Conservation (phyloP, 2,888 invertebrate species). For the Chironomus tentans region DNA sequence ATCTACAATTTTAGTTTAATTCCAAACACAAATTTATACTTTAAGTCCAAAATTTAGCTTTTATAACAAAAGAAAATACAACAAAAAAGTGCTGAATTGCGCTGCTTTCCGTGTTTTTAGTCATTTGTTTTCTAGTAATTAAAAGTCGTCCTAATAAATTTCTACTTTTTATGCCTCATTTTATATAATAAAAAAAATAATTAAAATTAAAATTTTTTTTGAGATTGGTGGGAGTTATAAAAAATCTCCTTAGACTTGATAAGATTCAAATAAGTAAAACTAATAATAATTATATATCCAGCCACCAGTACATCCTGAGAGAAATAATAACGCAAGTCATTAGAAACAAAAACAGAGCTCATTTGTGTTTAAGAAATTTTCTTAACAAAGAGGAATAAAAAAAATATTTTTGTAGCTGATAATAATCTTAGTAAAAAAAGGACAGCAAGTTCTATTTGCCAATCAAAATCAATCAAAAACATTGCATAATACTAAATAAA, state of each 20-base stretch:
- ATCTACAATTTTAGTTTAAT: conserved; percentile 23
- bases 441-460: conserved; percentile 25
- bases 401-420: conserved; percentile 5
- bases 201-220: conserved; percentile 1
- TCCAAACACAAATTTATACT: conserved; percentile 15
- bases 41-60: conserved; percentile 26
- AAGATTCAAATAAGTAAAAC: not conserved
- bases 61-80: not conserved
- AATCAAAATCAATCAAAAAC: conserved; percentile 27
- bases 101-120: conserved; percentile 24
- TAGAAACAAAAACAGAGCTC: not conserved
- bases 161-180: conserved; percentile 1
- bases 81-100: conserved; percentile 18
- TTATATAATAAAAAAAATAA: not conserved
- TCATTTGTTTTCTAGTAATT: conserved; percentile 27
- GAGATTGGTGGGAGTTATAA: conserved; percentile 20
- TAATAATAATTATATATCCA: not conserved
- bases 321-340: not conserved
- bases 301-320: not conserved
- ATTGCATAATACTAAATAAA: conserved; percentile 17
- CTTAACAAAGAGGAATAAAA: not conserved
- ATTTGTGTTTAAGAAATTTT: not conserved
- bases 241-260: conserved; percentile 25
- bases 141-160: not conserved
- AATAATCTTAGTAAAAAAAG: not conserved